These are phyloP conservation scores for Sebastiscus albofasciatus DNA, from an alignment of 2,797 vertebrate genomes.

Conservation along the genomic window DNA sequence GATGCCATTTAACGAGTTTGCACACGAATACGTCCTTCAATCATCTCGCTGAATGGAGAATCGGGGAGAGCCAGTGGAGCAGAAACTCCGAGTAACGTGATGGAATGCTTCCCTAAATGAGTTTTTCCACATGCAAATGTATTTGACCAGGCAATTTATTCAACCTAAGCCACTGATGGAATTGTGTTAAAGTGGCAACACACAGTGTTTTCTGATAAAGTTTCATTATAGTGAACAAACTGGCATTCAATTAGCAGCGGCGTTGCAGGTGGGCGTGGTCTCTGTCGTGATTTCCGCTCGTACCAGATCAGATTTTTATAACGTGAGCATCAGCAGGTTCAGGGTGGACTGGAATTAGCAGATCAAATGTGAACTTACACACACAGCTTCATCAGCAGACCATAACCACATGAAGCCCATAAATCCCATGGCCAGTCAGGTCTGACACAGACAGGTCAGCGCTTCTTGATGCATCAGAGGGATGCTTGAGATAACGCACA, in stretches of 20 bases:
- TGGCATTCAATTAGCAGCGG: neutral
- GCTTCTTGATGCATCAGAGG: conserved; percentile 72
- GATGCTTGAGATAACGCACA: conserved; percentile 76
- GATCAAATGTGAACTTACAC: conserved; percentile 62
- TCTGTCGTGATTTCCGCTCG: neutral
- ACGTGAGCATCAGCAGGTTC: conserved; percentile 13
- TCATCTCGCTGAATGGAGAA: conserved; percentile 61
- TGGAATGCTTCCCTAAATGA: conserved; percentile 62
- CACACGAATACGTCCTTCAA: conserved; percentile 67
- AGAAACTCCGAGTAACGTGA: conserved; percentile 49
- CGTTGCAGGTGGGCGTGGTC: conserved; percentile 20
- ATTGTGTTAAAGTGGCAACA: conserved; percentile 22
- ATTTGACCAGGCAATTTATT: conserved; percentile 47
- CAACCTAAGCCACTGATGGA: conserved; percentile 34
- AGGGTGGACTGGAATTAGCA: conserved; percentile 33
- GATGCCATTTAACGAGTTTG: conserved; percentile 76
- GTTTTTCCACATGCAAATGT: conserved; percentile 71
- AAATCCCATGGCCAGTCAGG: conserved; percentile 79
- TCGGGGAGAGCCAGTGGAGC: conserved; percentile 32
- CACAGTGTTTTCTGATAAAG: conserved; percentile 19
- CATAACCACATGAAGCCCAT: conserved; percentile 75
- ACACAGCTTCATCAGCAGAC: conserved; percentile 62
- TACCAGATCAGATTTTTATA: conserved; percentile 32
- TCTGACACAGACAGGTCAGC: conserved; percentile 78
- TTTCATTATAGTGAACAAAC: conserved; percentile 14